Evolutionary conservation across 2,888 invertebrate species (phyloP).

Genomic region (Watsonalla binaria): DNA sequence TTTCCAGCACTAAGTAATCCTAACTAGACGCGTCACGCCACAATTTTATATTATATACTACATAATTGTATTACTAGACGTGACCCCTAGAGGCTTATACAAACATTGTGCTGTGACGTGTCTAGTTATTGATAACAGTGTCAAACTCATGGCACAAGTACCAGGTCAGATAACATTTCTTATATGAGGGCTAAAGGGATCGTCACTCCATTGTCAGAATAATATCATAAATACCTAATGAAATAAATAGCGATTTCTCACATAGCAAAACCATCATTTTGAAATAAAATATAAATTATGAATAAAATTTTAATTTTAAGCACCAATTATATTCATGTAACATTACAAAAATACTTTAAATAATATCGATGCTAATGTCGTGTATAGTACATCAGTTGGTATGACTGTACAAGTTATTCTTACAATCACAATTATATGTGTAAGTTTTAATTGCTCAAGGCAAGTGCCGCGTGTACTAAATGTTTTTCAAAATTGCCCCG

Average conservation of each 20-base stretch:
- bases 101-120: no score
- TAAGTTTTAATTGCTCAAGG: slow-evolving; percentile 21
- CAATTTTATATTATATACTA: no score
- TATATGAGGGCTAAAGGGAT: not conserved
- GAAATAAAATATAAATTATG: slow-evolving; percentile 30
- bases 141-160: no score
- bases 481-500: not conserved
- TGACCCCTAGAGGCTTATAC: no score
- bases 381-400: not conserved
- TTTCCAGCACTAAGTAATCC: no score
- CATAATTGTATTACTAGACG: slow-evolving; percentile 3
- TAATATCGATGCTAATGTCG: not conserved
- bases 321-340: not conserved
- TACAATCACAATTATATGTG: not conserved
- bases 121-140: no score
- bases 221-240: slow-evolving; percentile 4
- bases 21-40: no score
- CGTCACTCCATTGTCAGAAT: slow-evolving; percentile 40
- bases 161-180: no score
- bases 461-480: slow-evolving; percentile 4
- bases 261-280: no score
- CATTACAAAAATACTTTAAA: not conserved
- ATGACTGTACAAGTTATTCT: not conserved
- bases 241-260: not conserved
- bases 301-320: not conserved